phyloP scores from a whole-genome alignment of 1,140 invertebrate species.

The Ridgeia piscesae region DNA sequence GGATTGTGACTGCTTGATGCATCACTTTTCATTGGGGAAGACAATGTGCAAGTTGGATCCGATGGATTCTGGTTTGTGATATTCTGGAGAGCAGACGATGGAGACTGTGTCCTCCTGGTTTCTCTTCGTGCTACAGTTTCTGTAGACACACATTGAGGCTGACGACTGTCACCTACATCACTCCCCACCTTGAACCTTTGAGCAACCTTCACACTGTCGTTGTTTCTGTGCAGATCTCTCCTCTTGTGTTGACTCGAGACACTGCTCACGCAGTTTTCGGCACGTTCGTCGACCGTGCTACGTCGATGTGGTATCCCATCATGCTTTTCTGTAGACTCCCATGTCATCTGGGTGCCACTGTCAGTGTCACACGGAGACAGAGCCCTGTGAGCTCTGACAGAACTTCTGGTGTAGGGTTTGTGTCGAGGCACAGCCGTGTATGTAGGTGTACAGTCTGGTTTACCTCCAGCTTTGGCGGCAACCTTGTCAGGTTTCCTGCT shows the following conservation, averaged over 20 bases:
- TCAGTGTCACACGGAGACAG: not conserved
- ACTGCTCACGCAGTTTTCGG: not conserved
- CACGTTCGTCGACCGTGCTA: not conserved
- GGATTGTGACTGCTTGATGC: not conserved
- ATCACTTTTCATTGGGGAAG: not conserved
- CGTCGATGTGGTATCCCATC: not conserved
- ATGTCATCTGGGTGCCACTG: not conserved
- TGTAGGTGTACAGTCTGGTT: not conserved
- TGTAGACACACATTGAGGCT: not conserved
- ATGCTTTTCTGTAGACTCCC: not conserved
- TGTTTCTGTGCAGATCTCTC: not conserved
- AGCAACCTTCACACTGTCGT: not conserved
- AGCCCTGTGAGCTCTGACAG: not conserved
- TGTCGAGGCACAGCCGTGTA: not conserved
- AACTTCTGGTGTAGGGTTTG: not conserved
- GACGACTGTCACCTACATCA: not conserved
- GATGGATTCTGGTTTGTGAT: not conserved
- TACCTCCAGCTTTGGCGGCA: not conserved
- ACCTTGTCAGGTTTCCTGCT: not conserved
- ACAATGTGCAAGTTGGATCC: not conserved
- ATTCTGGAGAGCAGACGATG: not conserved
- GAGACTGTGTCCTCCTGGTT: not conserved
- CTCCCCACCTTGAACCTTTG: not conserved
- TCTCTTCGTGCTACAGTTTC: not conserved
- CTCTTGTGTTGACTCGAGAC: not conserved